Conservation (phyloP, 2,797 vertebrate genomes). For the Parauchenoglanis ngamensis region DNA sequence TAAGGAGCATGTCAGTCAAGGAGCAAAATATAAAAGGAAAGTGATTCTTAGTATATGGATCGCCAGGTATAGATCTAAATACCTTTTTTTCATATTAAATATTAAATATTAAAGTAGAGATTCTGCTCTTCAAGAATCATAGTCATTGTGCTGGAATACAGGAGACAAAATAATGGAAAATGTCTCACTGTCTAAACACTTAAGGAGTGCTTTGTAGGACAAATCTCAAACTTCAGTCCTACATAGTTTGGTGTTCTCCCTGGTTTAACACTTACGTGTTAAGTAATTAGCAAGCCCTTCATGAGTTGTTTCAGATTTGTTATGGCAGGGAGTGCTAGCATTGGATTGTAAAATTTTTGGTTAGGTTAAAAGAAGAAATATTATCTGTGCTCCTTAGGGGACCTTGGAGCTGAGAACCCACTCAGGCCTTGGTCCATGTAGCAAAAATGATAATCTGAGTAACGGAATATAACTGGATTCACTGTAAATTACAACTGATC, state of each 20-base stretch:
- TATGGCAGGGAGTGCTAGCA: neutral
- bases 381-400: neutral
- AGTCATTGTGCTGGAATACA: neutral
- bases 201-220: neutral
- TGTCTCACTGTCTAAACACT: neutral
- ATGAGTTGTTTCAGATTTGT: constrained; percentile 9
- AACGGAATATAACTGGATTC: neutral
- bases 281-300: constrained; percentile 21
- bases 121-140: neutral
- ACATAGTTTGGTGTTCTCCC: neutral
- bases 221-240: neutral
- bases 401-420: neutral
- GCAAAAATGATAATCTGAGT: constrained; percentile 1
- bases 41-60: neutral
- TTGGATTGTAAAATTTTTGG: neutral
- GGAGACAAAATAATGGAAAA: neutral
- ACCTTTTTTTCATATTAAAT: neutral
- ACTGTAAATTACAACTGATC: neutral
- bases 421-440: neutral
- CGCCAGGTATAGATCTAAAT: neutral
- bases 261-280: neutral
- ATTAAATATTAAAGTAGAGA: neutral
- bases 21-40: constrained; percentile 2
- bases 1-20: neutral
- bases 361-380: neutral